These are phyloP conservation scores for Malachius bipustulatus DNA, from an alignment of 2,888 invertebrate genomes.

Conservation along the genomic window DNA sequence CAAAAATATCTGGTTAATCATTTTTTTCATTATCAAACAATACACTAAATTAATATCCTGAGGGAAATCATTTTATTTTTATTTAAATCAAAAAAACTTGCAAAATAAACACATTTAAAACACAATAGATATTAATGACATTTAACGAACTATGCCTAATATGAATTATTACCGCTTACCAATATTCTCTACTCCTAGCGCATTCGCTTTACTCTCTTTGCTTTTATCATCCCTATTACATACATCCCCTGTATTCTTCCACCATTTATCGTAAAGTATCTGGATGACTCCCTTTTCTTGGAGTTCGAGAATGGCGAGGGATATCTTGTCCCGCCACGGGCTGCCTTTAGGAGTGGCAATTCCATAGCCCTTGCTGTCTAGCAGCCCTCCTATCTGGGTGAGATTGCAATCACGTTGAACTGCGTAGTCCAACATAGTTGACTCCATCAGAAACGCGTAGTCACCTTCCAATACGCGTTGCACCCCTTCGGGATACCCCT, in stretches of 20 bases:
- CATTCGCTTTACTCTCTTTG: slow-evolving; percentile 87
- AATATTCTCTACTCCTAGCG: slow-evolving; percentile 81
- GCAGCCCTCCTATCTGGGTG: slow-evolving; percentile 88
- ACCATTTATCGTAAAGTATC: slow-evolving; percentile 94
- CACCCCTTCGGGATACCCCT: slow-evolving; percentile 85
- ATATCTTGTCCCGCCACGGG: slow-evolving; percentile 95
- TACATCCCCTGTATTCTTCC: slow-evolving; percentile 90
- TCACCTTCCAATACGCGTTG: slow-evolving; percentile 74
- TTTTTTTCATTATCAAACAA: too few relatives aligned
- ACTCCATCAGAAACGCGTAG: slow-evolving; percentile 98
- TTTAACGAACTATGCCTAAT: too few relatives aligned
- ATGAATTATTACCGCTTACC: too few relatives aligned
- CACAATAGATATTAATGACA: too few relatives aligned
- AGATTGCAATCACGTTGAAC: slow-evolving; percentile 93
- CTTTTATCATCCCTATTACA: slow-evolving; percentile 79
- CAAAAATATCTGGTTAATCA: too few relatives aligned
- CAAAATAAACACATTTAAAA: too few relatives aligned
- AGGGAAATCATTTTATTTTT: too few relatives aligned
- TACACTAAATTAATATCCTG: too few relatives aligned
- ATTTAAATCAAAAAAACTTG: too few relatives aligned
- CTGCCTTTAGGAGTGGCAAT: slow-evolving; percentile 94
- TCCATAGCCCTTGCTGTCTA: slow-evolving; percentile 84
- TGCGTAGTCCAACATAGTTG: slow-evolving; percentile 91
- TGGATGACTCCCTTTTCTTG: slow-evolving; percentile 92
- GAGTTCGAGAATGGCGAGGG: slow-evolving; percentile 84